Evolutionary conservation across 2,797 vertebrate species (phyloP).

Genomic region (Cichlasoma orientale): DNA sequence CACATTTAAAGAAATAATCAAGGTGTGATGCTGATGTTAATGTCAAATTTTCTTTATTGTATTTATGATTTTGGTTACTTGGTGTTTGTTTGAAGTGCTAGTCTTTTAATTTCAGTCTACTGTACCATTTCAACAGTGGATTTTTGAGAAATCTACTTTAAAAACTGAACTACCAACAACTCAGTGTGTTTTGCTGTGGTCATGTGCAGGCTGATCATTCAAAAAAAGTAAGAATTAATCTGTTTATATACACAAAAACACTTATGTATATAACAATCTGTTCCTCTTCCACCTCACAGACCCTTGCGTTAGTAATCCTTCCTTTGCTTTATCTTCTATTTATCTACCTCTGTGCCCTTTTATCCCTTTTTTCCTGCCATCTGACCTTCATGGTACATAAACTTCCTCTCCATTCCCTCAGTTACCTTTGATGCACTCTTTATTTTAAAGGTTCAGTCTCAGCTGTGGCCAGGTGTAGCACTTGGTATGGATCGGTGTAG

Average conservation of each 20-base stretch:
- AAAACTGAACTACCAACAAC: not conserved
- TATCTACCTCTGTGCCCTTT: constrained; percentile 10
- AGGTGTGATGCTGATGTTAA: not conserved
- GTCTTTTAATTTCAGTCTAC: not conserved
- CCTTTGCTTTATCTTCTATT: not conserved
- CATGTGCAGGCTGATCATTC: not conserved
- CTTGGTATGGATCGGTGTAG: constrained; percentile 51
- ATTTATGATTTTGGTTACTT: not conserved
- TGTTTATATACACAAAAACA: no score
- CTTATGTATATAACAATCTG: not conserved
- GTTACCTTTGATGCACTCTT: constrained; percentile 44
- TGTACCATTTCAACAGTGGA: not conserved
- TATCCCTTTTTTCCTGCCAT: constrained; percentile 1
- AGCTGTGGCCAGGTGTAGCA: constrained; percentile 62
- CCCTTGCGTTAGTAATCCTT: not conserved
- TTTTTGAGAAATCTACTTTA: not conserved
- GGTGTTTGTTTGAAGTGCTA: not conserved
- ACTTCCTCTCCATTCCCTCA: constrained; percentile 38
- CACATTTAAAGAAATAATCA: not conserved
- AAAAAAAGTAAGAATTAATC: not conserved
- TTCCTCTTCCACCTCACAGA: not conserved
- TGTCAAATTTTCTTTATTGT: not conserved
- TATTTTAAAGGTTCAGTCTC: constrained; percentile 55
- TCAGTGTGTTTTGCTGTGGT: not conserved
- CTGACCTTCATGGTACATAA: constrained; percentile 34